Evolutionary conservation across 2,888 invertebrate species (phyloP), one percentile per base, ranked within the genome.

Genomic region (Nemapogon koenigi): DNA sequence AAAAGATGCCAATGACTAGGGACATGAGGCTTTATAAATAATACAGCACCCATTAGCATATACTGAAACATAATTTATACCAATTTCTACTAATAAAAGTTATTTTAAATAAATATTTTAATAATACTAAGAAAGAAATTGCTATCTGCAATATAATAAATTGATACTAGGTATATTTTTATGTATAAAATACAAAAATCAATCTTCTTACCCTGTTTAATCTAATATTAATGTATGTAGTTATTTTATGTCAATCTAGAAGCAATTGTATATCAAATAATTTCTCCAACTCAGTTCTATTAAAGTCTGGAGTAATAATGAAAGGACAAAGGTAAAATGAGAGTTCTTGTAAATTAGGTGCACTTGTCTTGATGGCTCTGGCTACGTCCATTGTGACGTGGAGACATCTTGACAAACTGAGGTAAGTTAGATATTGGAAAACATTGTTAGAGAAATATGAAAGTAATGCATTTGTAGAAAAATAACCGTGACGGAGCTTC

Each of bases 311-410:
- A 29, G 70, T 64, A 47, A 68, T 71, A 26, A 80, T 75, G 46
- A 80, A 80, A 31, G 80, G 80, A 45, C 80, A 80, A 25, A 76
- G 57, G 46, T 80, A 80, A 49, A 80, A 80, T 40, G 80, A 80
- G 26, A 80, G 51, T 47, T 80, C 80, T 49, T 68, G 63, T 16
- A 80, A 58, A 51, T 75, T 76, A 7, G 80, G 76, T 41, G 76
- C 76, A 62, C 69, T 72, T 13, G 63, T 57, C 57, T 76, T 79
- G 31, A 80, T 76, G 16, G 62, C 66, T 49, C 67, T 71, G 41
- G 76, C 79, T 22, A 80, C 75, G 49, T 75, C 68, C 62, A 79
- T 68, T 4, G 75, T 75, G 11, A 80, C 73, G 56, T 80, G 80
- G 16, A 67, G 53, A 51, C 80, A 80, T 38, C 80, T 55, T 8